phyloP scores from a whole-genome alignment of 2,888 invertebrate genomes.

The Ornithoptera priamus region DNA sequence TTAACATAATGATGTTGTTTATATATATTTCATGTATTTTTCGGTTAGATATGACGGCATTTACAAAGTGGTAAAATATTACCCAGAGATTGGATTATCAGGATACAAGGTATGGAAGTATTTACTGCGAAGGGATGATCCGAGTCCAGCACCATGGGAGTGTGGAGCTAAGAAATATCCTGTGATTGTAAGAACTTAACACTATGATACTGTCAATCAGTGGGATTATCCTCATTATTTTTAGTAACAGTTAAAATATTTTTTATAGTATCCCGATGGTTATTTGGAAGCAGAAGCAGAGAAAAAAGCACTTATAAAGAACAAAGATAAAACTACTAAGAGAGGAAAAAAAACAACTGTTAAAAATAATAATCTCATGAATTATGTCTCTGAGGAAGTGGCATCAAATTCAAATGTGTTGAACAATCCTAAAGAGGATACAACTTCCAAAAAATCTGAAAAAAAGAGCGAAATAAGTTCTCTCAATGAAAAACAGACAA shows the following conservation, averaged over 20 bases:
- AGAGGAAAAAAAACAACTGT: constrained; percentile 48
- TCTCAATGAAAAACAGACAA: no score
- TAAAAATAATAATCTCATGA: constrained; percentile 46
- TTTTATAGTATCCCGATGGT: constrained; percentile 84
- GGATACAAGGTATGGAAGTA: constrained; percentile 91
- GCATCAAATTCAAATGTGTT: no score
- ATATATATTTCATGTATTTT: neutral
- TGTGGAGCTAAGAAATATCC: constrained; percentile 81
- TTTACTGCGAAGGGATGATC: constrained; percentile 87
- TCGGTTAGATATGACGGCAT: constrained; percentile 89
- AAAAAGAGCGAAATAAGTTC: no score
- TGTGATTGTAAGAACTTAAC: constrained; percentile 54
- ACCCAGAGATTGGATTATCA: constrained; percentile 87
- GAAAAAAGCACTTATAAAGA: constrained; percentile 62
- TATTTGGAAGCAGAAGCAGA: constrained; percentile 83
- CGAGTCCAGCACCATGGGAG: constrained; percentile 89
- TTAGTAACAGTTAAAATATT: neutral
- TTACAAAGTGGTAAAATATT: constrained; percentile 92
- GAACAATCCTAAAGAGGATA: no score
- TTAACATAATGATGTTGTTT: no score
- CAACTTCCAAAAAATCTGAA: no score
- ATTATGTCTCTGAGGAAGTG: no score
- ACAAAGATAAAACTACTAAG: constrained; percentile 33
- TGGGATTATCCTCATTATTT: neutral
- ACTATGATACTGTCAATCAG: neutral